Conservation (phyloP, 2,113 vertebrate genomes). For the Blennius ocellaris region DNA sequence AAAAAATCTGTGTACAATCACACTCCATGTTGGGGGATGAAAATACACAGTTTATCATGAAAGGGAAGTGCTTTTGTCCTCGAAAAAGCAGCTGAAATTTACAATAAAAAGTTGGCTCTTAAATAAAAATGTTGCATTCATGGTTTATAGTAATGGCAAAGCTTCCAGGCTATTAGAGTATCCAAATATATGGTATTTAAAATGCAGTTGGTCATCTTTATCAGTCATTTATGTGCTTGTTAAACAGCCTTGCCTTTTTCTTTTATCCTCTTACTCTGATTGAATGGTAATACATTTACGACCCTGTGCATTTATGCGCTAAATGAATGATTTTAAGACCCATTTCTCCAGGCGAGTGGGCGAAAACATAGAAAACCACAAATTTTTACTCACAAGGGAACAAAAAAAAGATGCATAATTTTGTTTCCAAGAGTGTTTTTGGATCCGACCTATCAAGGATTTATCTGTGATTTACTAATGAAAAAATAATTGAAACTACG, state of each 20-base stretch:
- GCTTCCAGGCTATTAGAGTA: not conserved
- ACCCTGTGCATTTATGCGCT: slow-evolving; percentile 24
- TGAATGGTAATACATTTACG: not conserved
- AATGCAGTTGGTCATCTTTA: not conserved
- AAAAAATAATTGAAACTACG: not conserved
- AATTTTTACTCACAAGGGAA: not conserved
- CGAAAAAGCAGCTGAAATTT: not conserved
- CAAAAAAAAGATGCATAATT: not conserved
- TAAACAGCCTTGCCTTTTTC: not conserved
- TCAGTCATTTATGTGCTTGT: not conserved
- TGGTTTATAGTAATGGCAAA: not conserved
- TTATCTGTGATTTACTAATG: not conserved
- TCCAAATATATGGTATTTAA: not conserved
- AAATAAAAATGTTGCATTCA: not conserved
- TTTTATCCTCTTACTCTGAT: not conserved
- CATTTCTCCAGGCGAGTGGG: not conserved
- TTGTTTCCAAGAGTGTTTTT: not conserved
- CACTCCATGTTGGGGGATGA: not conserved
- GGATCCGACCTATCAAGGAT: not conserved
- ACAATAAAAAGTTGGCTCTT: not conserved
- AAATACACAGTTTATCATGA: slow-evolving; percentile 10
- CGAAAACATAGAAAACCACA: not conserved
- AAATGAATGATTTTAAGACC: slow-evolving; percentile 11
- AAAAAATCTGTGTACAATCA: slow-evolving; percentile 22
- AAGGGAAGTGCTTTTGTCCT: not conserved